Evolutionary conservation across 2,797 vertebrate genomes (phyloP), one percentile per base, ranked within the genome.

Genomic region (Liasis olivaceus): DNA sequence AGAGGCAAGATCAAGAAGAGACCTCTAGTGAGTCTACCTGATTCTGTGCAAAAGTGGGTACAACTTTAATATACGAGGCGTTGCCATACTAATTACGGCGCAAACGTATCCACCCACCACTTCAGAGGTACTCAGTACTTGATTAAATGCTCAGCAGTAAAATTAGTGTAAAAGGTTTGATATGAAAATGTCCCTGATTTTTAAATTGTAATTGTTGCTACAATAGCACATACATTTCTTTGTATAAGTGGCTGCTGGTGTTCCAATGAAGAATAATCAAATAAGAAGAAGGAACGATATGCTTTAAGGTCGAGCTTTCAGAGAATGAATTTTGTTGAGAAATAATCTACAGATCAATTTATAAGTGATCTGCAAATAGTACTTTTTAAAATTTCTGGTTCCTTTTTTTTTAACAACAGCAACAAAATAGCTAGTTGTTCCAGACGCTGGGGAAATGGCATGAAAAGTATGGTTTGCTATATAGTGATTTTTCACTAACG

Each of bases 11-110:
- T 91, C 90, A 92, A 47, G 90, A 89, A 94, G 91, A 93, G 60
- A 90, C 3, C 62, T 7, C 20, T 77, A 93, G 91, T 24, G 3
- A 13, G 14, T 91, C 93, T 93, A 56, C 28, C 59, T 58, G 91
- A 95, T 47, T 54, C 42, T 87, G 0, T 24, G 60, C 91, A 77
- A 95, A 95, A 94, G 64, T 90, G 85, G 0, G 0, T 92, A 63
- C 20, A 93, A 90, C 90, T 95, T 95, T 92, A 90, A 42, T 91
- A 62, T 24, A 54, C 81, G 86, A 94, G 47, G 6, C 64, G 56
- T 92, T 95, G 94, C 86, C 95, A 95, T 93, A 90, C 62, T 95
- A 93, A 95, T 95, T 95, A 94, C 77, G 85, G 89, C 92, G 24
- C 62, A 88, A 91, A 93, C 89, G 84, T 88, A 94, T 90, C 87